Percentiles rank a stretch among this genome's conserved stretches.
These are phyloP conservation scores for Sardina pilchardus DNA, from an alignment of 2,113 vertebrate genomes.

Conservation along the genomic window DNA sequence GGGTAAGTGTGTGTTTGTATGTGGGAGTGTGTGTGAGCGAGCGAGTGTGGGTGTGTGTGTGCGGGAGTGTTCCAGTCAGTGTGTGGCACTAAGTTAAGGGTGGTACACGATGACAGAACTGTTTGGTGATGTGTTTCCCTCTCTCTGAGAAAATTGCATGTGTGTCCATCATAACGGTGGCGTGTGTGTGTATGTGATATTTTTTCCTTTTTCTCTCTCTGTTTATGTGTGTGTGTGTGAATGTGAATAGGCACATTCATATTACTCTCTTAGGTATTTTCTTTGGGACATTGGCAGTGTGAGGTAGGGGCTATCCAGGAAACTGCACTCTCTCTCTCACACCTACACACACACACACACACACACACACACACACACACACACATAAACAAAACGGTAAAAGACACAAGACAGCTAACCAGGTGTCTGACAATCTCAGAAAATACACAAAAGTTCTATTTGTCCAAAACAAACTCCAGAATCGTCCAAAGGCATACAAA, in stretches of 20 bases:
- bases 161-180: too few species aligned
- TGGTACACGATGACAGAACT: too few species aligned
- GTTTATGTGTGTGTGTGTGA: not conserved
- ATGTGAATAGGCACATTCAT: conserved; percentile 27
- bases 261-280: conserved; percentile 25
- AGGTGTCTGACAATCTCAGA: not conserved
- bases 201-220: not conserved
- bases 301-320: conserved; percentile 25
- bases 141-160: too few species aligned
- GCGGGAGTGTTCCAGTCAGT: not conserved
- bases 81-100: too few species aligned
- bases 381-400: not conserved
- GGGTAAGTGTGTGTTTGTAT: not conserved
- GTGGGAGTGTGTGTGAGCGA: not conserved
- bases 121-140: too few species aligned
- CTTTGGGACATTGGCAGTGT: conserved; percentile 24
- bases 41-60: not conserved
- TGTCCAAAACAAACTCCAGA: not conserved
- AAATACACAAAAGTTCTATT: not conserved
- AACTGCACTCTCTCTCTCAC: not conserved
- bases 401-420: not conserved
- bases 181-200: not conserved
- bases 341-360: not conserved
- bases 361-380: not conserved
- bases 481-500: not conserved